These are phyloP conservation scores for Palythoa grandis DNA, from an alignment of 92 coral and sea anemone species.

Conservation along the genomic window DNA sequence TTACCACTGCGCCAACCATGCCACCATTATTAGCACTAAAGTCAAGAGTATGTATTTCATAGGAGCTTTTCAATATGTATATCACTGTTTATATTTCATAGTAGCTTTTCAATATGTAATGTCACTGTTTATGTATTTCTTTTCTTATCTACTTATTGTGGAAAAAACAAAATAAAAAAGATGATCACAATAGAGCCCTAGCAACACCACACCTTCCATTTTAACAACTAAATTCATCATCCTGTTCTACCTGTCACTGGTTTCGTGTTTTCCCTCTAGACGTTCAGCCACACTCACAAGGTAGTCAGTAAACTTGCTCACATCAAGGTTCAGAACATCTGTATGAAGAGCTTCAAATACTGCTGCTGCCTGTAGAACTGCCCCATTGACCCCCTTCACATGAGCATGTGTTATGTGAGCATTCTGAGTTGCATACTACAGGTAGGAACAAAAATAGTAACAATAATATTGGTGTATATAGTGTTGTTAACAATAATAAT, in stretches of 20 bases:
- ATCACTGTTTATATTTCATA: no score
- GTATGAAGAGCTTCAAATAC: constrained; percentile 68
- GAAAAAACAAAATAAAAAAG: no score
- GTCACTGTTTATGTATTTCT: no score
- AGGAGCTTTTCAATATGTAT: no score
- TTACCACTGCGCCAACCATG: no score
- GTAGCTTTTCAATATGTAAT: no score
- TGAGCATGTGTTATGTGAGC: constrained; percentile 92
- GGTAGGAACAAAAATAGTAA: not conserved
- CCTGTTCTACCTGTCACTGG: constrained; percentile 5
- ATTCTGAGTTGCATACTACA: constrained; percentile 75
- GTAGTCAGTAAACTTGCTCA: constrained; percentile 73
- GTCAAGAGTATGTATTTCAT: no score
- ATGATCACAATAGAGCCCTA: no score
- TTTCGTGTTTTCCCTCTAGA: constrained; percentile 48
- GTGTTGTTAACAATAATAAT: no score
- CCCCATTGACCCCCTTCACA: constrained; percentile 84
- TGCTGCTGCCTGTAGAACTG: constrained; percentile 91
- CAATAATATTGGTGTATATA: not conserved
- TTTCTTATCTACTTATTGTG: no score
- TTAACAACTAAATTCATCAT: not conserved
- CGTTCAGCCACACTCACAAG: constrained; percentile 73
- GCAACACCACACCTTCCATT: not conserved
- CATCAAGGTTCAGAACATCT: constrained; percentile 74
- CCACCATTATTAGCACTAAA: no score